Evolutionary conservation across 2,888 invertebrate genomes (phyloP), one percentile per base, ranked within the genome.

Genomic region (Agriopis marginaria): DNA sequence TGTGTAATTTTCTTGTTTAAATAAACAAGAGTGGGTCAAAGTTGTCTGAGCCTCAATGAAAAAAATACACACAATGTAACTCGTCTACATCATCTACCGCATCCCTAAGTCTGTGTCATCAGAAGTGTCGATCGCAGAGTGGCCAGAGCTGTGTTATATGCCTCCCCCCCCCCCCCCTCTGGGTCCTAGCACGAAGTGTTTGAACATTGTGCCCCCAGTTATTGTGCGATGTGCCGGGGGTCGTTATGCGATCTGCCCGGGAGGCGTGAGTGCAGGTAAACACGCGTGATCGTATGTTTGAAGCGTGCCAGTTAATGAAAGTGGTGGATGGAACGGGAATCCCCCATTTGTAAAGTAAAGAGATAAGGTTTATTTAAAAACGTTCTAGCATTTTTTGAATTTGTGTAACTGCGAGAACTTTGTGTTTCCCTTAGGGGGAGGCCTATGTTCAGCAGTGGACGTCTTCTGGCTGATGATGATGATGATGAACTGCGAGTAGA

Each of bases 41-140:
- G 32, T 32, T 32, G 32, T 32, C 32, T 32, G 32, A 32, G 4
- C 1, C 32, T 32, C 4, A 32, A 4, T 1, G 1, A 4, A 1
- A 3, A 4, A 32, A 32, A 3, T 32, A 4, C 32, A n/a, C 32
- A 32, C 32, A 1, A 4, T 32, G 7, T 8, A 42, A 1, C 42
- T 42, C 9, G 42, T 42, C 7, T 32, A 32, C 42, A 42, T 42
- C 8, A 42, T 42, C 42, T 42, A 42, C 9, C 6, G 23, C 8
- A 8, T 50, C 8, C 2, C 7, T 9, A 7, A 17, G 54, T 55
- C 54, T 40, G n/a, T 17, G 54, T 11, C 6, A 40, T 39, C 40
- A 55, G 40, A 39, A 61, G 60, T 60, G 72, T 70, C 67, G 66
- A 67, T 72, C 66, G 74, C 58, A 45, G 68, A 74, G 64, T 70